Conservation (phyloP, 2,113 vertebrate genomes). For the Lucifuga dentata region DNA sequence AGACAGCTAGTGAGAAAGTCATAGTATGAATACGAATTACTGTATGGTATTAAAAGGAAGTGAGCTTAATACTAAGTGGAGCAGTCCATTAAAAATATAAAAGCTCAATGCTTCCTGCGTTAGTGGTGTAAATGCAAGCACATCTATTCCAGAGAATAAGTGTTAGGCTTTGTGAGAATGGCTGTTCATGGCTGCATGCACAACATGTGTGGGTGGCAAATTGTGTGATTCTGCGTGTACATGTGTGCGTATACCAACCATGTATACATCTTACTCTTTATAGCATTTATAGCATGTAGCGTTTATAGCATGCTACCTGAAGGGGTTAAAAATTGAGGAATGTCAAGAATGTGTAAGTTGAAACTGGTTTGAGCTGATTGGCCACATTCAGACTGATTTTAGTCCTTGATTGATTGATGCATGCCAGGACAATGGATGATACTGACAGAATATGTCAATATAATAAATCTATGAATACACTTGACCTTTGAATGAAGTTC, state of each 20-base stretch:
- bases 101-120: conserved; percentile 44
- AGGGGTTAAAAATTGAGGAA: conserved; percentile 51
- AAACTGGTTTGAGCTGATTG: conserved; percentile 53
- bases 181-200: neutral
- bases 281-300: too few relatives aligned
- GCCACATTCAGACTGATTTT: conserved; percentile 45
- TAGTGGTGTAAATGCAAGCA: conserved; percentile 32
- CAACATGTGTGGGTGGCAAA: neutral
- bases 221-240: conserved; percentile 5
- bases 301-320: conserved; percentile 36
- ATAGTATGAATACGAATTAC: conserved; percentile 12
- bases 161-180: conserved; percentile 17
- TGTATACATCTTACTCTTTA: conserved; percentile 5
- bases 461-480: conserved; percentile 39
- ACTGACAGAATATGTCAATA: conserved; percentile 48
- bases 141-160: conserved; percentile 32
- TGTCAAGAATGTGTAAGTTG: conserved; percentile 56
- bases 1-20: conserved; percentile 14
- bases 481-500: conserved; percentile 46
- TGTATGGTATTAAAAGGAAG: conserved; percentile 46
- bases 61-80: conserved; percentile 41
- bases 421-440: conserved; percentile 48
- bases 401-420: conserved; percentile 58
- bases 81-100: conserved; percentile 29
- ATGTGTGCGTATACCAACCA: neutral